phyloP scores from a whole-genome alignment of 2,888 invertebrate species.

The Heliconius ismenius region DNA sequence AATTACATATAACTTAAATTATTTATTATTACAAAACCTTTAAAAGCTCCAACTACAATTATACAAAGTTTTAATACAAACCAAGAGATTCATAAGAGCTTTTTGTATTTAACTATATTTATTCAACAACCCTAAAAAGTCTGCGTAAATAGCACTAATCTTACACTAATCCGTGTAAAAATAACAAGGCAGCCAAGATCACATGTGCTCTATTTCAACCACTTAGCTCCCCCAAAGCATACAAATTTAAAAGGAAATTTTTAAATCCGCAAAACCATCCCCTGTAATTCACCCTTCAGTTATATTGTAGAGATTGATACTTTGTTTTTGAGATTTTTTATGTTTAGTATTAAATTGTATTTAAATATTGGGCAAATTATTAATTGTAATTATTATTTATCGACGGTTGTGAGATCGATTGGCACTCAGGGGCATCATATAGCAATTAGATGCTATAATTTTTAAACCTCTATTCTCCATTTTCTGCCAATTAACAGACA shows the following conservation, averaged over 20 bases:
- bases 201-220: constrained; percentile 51
- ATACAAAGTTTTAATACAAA: not conserved
- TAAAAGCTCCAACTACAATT: not conserved
- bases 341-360: constrained; percentile 30
- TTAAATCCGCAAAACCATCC: constrained; percentile 69
- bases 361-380: too few relatives aligned
- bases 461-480: too few relatives aligned
- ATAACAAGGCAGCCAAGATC: constrained; percentile 41
- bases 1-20: not conserved
- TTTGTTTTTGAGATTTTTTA: not conserved
- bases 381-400: too few relatives aligned
- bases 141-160: constrained; percentile 41
- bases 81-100: not conserved
- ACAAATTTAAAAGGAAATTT: constrained; percentile 57
- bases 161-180: constrained; percentile 49
- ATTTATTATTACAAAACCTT: not conserved
- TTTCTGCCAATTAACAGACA: too few relatives aligned
- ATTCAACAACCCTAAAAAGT: constrained; percentile 41
- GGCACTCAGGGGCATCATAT: too few relatives aligned
- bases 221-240: constrained; percentile 48
- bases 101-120: constrained; percentile 33
- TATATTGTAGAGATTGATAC: constrained; percentile 4
- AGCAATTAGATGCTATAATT: too few relatives aligned
- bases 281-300: constrained; percentile 73
- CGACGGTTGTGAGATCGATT: too few relatives aligned